Evolutionary conservation across 2,113 vertebrate species (phyloP), one percentile per base, ranked within the genome.

Genomic region (Amphiprion ocellaris): DNA sequence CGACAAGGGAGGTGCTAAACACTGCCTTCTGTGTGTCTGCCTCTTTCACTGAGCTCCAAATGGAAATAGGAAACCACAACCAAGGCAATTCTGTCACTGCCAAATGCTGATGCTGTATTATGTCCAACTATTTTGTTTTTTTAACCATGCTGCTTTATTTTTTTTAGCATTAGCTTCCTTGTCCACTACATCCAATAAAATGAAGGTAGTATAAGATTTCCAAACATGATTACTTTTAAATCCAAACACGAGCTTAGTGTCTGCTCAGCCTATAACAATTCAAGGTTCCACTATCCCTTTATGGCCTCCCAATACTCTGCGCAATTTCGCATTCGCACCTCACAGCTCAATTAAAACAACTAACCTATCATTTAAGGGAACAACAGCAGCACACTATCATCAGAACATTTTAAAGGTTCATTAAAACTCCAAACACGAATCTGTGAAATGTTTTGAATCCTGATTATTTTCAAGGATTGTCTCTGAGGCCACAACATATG

Each of bases 381-480:
- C 72, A 73, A 76, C 23, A 69, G 68, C 62, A 64, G 86, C 52
- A 66, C 49, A 10, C 84, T 78, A 73, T 77, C 39, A 71, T 78
- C 49, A 74, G 79, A 69, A 69, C 41, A 21, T 70, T 75, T 82
- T 46, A 41, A 73, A 67, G 74, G 55, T 72, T 64, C 61, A 85
- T 82, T 85, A 74, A 84, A 86, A 70, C 28, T 67, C 71, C 58
- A 61, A 54, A 52, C 75, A 56, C 1, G 14, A 65, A 63, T 41
- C 64, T n/a, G 39, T 19, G 10, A 66, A 83, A 81, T 74, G 64
- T 83, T 91, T 72, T 68, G 82, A 77, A 72, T 77, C 26, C 37
- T 8, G 50, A 85, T 79, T 91, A 55, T 53, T 88, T 62, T 73
- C 28, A 54, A 33, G 73, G 69, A 77, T 74, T 87, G 58, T 77